Percentiles rank a stretch among this genome's conserved stretches.
phyloP scores from a whole-genome alignment of 64 coral and sea anemone species.

The Pocillopora verrucosa region DNA sequence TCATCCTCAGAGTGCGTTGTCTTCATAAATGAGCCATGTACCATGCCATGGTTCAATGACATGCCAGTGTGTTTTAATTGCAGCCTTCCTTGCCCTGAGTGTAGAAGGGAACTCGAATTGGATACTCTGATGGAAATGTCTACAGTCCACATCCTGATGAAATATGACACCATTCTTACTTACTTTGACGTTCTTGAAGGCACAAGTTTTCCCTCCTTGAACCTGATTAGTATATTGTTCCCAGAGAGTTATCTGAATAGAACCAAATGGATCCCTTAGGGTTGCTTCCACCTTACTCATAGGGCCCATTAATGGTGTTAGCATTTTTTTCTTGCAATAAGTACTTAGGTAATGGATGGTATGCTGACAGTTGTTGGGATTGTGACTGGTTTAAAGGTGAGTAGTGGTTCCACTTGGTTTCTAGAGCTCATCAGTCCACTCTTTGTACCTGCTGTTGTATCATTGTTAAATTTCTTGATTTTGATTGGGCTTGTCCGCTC shows the following conservation, averaged over 20 bases:
- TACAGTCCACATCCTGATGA: slow-evolving; percentile 1
- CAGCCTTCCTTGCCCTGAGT: slow-evolving; percentile 46
- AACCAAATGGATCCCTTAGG: too few relatives aligned
- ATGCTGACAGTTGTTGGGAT: background rate
- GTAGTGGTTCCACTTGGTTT: background rate
- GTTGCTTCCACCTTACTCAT: too few relatives aligned
- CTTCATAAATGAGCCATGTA: too few relatives aligned
- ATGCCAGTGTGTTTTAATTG: slow-evolving; percentile 26
- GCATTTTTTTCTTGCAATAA: background rate
- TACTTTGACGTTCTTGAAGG: too few relatives aligned
- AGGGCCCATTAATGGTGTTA: too few relatives aligned
- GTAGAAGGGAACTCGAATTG: slow-evolving; percentile 13
- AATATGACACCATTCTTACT: too few relatives aligned
- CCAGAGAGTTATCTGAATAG: too few relatives aligned
- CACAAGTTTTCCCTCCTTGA: too few relatives aligned
- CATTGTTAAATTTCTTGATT: slow-evolving; percentile 21
- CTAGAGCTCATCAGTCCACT: slow-evolving; percentile 1
- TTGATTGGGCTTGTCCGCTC: slow-evolving; percentile 21
- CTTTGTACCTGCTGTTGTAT: background rate
- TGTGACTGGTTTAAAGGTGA: slow-evolving; percentile 4
- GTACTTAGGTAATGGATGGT: slow-evolving; percentile 12
- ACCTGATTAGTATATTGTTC: too few relatives aligned
- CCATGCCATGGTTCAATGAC: too few relatives aligned
- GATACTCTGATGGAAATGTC: slow-evolving; percentile 31
- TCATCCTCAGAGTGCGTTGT: too few relatives aligned